Evolutionary conservation across 2,888 invertebrate genomes (phyloP), one percentile per base, ranked within the genome.

Genomic region (Disparrhopalites patrizii): DNA sequence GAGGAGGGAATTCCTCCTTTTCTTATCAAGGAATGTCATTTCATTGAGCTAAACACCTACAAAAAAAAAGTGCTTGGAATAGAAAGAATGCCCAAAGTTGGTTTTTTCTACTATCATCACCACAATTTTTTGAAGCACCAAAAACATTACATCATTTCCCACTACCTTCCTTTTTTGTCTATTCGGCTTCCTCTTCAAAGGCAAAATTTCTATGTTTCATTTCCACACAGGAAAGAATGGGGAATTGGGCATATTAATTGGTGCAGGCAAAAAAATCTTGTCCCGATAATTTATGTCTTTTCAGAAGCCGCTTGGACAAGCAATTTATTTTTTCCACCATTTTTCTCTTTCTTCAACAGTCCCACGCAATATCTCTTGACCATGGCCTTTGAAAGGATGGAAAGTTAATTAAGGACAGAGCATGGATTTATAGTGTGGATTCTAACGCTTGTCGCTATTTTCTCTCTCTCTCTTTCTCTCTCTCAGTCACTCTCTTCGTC

Each of bases 311-410:
- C 30, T 61, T 61, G 20, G 50, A 61, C 60, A 61, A 50, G 60
- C 33, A 61, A 61, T 61, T 61, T 61, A 61, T 61, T 61, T 61
- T 61, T 61, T 31, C 50, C 60, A 61, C 60, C 47, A 47, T 61
- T 51, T 30, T 50, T 61, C 60, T 50, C 51, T 61, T 61, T n/a
- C n/a, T n/a, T n/a, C n/a, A n/a, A n/a, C n/a, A n/a, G n/a, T n/a
- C n/a, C n/a, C n/a, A n/a, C n/a, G n/a, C n/a, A n/a, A n/a, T n/a
- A n/a, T n/a, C n/a, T n/a, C n/a, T n/a, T n/a, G n/a, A n/a, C n/a
- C n/a, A n/a, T n/a, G n/a, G n/a, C n/a, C n/a, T n/a, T n/a, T n/a
- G n/a, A n/a, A n/a, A n/a, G n/a, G n/a, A n/a, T n/a, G n/a, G n/a
- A n/a, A n/a, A n/a, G n/a, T n/a, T n/a, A n/a, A n/a, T n/a, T n/a